Conservation (phyloP, 2,888 invertebrate genomes). For the Seladonia tumulorum region DNA sequence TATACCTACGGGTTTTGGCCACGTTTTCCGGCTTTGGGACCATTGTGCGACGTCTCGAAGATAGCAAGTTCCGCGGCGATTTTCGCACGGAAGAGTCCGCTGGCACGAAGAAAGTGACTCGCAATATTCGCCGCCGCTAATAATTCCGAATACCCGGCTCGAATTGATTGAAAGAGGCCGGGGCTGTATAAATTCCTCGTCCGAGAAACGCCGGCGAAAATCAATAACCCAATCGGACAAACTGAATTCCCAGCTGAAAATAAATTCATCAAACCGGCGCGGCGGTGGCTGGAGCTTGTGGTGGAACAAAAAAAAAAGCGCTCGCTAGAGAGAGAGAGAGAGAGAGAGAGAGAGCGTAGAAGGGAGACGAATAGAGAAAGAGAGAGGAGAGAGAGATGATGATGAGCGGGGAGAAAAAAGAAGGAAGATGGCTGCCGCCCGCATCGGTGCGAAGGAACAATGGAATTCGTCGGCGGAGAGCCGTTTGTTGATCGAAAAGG, state of each 20-base stretch:
- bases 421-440: slow-evolving; percentile 9
- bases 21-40: no score
- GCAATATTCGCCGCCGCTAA: slow-evolving; percentile 8
- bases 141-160: slow-evolving; percentile 7
- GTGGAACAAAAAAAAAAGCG: neutral
- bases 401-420: neutral
- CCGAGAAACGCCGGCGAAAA: slow-evolving; percentile 37
- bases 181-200: neutral
- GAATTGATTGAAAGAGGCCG: slow-evolving; percentile 4
- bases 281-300: neutral
- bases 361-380: neutral
- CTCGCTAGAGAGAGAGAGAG: neutral
- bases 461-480: slow-evolving; percentile 46
- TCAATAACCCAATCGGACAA: slow-evolving; percentile 58
- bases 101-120: neutral
- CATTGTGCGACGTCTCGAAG: no score
- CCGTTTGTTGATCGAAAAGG: slow-evolving; percentile 55
- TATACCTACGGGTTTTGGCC: no score
- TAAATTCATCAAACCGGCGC: slow-evolving; percentile 49
- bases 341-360: no score
- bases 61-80: neutral
- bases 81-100: neutral
- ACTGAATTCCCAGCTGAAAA: slow-evolving; percentile 50
- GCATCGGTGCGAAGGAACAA: slow-evolving; percentile 44
- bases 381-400: neutral